Base-by-base conservation (phyloP, 1,140 invertebrate species). In the Pemphigus obesinymphae region DNA sequence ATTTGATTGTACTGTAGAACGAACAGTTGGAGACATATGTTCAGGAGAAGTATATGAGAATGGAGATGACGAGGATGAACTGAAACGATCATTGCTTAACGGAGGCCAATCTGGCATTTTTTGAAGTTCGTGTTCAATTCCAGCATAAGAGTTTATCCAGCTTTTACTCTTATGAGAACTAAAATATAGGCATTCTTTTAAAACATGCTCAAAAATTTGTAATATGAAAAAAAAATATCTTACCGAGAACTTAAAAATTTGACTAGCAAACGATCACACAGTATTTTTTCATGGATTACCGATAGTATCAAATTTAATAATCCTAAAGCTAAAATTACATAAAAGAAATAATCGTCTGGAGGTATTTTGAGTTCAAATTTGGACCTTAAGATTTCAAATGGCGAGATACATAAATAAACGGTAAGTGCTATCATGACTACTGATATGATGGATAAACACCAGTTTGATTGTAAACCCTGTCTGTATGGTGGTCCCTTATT, bases 401-500 rank as follows among this genome's bases (percentile, higher is more conserved):
- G 94, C 82, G 89, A 88, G 1, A 58, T 61, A 61, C 55, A 78
- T 26, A 78, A 40, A 61, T 78, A 78, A 43, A 55, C 11, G 0
- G 75, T 78, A 43, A 78, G 43, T 0, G 95, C 48, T 0, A 92
- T 90, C 26, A 96, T 89, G 84, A 94, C 94, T 0, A 90, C 82
- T 81, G 92, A 92, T 26, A 93, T 78, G 1, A 86, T 84, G 0
- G 90, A 90, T 86, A 93, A 91, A 3, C 92, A 31, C 17, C 92
- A 43, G 10, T 96, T 86, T 34, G 92, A 91, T 0, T 88, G 84
- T 50, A 93, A 89, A 0, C 93, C 90, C 85, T 92, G 92, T 34
- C 97, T 89, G 85, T 97, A 98, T 0, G 97, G 97, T 43, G 92
- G 91, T 0, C 97, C 97, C 84, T 94, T 93, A 0, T 95, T 96